Evolutionary conservation across 2,113 vertebrate species (phyloP).

Genomic region (Acanthochromis polyacanthus): DNA sequence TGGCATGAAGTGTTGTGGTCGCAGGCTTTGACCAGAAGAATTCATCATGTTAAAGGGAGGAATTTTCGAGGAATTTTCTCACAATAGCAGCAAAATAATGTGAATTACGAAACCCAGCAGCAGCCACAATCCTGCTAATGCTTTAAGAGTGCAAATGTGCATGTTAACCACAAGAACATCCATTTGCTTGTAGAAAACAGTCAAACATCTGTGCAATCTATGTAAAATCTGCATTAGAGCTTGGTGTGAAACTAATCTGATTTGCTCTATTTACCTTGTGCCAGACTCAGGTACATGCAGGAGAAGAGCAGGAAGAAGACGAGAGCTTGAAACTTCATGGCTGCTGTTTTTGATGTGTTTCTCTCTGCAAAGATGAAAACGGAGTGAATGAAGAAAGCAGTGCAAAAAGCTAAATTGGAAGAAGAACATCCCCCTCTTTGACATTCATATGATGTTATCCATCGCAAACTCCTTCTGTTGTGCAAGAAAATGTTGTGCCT

Average conservation of each 20-base stretch:
- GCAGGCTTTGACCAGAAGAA: not conserved
- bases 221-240: too few species aligned
- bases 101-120: not conserved
- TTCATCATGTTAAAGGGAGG: not conserved
- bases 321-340: slow-evolving; percentile 79
- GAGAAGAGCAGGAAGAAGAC: slow-evolving; percentile 76
- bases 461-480: slow-evolving; percentile 24
- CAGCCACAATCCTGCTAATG: not conserved
- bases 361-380: slow-evolving; percentile 47
- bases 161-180: too few species aligned
- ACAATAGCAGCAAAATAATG: not conserved
- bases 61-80: not conserved
- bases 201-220: too few species aligned
- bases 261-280: slow-evolving; percentile 75
- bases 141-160: not conserved
- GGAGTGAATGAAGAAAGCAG: slow-evolving; percentile 3
- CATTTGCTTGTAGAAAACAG: too few species aligned
- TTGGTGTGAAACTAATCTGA: not conserved
- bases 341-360: slow-evolving; percentile 33
- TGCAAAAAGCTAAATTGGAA: slow-evolving; percentile 6
- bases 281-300: slow-evolving; percentile 79
- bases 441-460: not conserved
- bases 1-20: not conserved
- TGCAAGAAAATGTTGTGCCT: slow-evolving; percentile 4
- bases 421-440: not conserved